Conservation (phyloP, 2,113 vertebrate species). For the Alces alces region DNA sequence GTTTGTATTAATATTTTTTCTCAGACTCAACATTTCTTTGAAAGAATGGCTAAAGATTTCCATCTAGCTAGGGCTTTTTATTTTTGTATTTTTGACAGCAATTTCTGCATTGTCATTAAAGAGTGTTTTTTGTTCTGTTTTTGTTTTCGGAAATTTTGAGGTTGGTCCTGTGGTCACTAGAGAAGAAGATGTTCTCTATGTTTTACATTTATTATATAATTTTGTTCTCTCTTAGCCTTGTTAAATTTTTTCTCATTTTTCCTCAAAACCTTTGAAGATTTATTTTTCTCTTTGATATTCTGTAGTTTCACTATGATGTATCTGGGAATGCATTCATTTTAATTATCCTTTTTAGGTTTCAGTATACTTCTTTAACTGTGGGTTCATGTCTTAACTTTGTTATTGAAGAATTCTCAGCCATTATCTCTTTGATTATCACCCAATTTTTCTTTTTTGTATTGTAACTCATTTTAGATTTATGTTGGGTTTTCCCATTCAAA, state of each 20-base stretch:
- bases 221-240: background rate
- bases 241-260: background rate
- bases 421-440: background rate
- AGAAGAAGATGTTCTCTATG: background rate
- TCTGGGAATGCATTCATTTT: background rate
- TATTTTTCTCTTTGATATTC: background rate
- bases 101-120: slow-evolving; percentile 8
- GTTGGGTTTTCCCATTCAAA: background rate
- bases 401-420: background rate
- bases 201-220: background rate
- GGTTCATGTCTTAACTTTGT: background rate
- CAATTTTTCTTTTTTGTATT: background rate
- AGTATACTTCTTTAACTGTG: background rate
- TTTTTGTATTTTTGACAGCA: background rate
- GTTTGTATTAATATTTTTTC: background rate
- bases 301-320: background rate
- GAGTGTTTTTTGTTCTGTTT: background rate
- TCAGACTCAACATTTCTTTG: background rate
- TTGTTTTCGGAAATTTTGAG: slow-evolving; percentile 9
- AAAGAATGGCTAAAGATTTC: background rate
- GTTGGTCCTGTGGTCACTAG: slow-evolving; percentile 4
- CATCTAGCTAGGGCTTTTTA: background rate
- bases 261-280: background rate
- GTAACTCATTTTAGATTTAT: background rate
- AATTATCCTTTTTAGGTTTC: background rate